Evolutionary conservation across 2,888 invertebrate genomes (phyloP), one percentile per base, ranked within the genome.

Genomic region (Drepana falcataria): DNA sequence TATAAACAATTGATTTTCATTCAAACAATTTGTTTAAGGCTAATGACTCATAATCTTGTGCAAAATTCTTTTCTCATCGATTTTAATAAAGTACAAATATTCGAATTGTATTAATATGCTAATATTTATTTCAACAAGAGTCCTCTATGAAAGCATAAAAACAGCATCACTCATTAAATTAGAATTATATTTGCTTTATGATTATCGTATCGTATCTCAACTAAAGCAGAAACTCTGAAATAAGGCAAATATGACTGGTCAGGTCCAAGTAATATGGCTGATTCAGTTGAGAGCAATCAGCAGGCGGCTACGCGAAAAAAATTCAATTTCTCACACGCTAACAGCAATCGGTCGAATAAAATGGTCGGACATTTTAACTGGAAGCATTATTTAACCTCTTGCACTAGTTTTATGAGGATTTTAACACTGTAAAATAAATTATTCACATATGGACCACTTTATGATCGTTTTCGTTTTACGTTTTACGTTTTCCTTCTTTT

Each of bases 281-380:
- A 71, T 64, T 69, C 67, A 68, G 66, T 57, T 55, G 53, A 55
- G 59, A 63, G 66, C 69, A 73, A 75, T 75, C 70, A 70, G 69
- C 61, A 69, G 55, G 57, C 63, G 53, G 56, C 61, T 62, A 67
- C 60, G 66, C 51, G 40, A 55, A 60, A 63, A 54, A 63, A 73
- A 74, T 74, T 74, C 69, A 71, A 72, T 75, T 73, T 69, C 55
- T 66, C 64, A 60, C 65, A 58, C 61, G 56, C 67, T 66, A 69
- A 68, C 69, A 65, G 59, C 65, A 52, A 64, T 49, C 53, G 47
- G 48, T 40, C 53, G 55, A 59, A 48, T 62, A 60, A 61, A 69
- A 51, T 56, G 53, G 58, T 62, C 61, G 56, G 58, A 55, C 61
- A 60, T 65, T 64, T 68, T 59, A 65, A 63, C 59, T 58, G 51